phyloP scores from a whole-genome alignment of 2,113 vertebrate genomes.

The Athene cunicularia region DNA sequence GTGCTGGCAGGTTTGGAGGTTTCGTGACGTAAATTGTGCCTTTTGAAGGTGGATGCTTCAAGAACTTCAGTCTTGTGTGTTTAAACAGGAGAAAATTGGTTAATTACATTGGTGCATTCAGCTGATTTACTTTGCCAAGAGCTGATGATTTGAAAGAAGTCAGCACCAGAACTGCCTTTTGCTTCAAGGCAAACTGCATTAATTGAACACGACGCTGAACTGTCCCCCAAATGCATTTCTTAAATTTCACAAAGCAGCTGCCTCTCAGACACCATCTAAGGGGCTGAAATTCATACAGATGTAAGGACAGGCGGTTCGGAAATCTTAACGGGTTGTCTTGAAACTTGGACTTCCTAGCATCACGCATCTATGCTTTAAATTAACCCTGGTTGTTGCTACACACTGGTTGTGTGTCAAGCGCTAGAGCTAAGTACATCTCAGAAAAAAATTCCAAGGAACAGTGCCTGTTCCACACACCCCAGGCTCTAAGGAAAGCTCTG shows the following conservation, averaged over 20 bases:
- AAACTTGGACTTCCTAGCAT: background rate
- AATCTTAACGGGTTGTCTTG: background rate
- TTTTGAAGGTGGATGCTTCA: conserved; percentile 33
- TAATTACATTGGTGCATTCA: background rate
- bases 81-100: conserved; percentile 17
- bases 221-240: background rate
- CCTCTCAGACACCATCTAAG: background rate
- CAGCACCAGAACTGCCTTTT: background rate
- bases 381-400: background rate
- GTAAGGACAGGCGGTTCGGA: background rate
- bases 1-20: background rate
- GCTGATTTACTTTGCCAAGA: background rate
- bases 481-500: background rate
- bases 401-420: accelerated
- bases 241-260: background rate
- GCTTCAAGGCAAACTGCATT: background rate
- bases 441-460: background rate
- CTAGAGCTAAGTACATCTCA: accelerated
- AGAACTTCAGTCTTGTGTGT: background rate
- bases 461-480: background rate
- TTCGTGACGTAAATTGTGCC: background rate
- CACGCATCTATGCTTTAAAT: background rate
- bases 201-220: background rate
- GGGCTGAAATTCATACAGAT: background rate
- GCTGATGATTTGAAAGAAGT: background rate